Conservation (phyloP, 2,797 vertebrate genomes). For the Squalus acanthias region DNA sequence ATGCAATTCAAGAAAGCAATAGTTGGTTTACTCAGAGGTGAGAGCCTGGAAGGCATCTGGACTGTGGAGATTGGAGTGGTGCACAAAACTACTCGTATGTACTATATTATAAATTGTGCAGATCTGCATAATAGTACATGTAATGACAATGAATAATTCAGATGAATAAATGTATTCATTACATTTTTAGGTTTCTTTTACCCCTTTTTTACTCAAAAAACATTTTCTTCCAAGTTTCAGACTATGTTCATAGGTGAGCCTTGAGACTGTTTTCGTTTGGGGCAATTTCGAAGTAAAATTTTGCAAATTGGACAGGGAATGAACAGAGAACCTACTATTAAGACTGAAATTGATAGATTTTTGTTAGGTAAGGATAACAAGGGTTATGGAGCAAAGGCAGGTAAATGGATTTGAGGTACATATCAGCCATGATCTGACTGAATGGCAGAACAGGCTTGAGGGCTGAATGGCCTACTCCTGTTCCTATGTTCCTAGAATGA, state of each 20-base stretch:
- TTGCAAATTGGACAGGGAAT: not conserved
- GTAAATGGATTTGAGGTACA: not conserved
- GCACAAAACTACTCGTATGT: not conserved
- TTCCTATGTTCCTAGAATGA: too few species aligned
- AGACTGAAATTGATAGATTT: not conserved
- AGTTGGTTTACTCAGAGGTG: not conserved
- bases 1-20: not conserved
- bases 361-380: not conserved
- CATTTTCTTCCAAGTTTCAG: not conserved
- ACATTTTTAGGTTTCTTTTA: not conserved
- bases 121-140: not conserved
- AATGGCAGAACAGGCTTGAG: too few species aligned
- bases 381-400: not conserved
- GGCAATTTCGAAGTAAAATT: not conserved
- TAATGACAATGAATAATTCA: not conserved
- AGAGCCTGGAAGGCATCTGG: not conserved
- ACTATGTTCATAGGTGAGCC: not conserved
- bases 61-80: not conserved
- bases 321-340: not conserved
- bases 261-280: not conserved
- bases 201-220: not conserved
- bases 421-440: not conserved
- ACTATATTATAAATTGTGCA: not conserved
- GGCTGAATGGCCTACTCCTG: too few species aligned
- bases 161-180: not conserved